A percentile compares a stretch with the other conserved stretches of the same genome.
phyloP scores from a whole-genome alignment of 2,113 vertebrate species.

The Rhea pennata region DNA sequence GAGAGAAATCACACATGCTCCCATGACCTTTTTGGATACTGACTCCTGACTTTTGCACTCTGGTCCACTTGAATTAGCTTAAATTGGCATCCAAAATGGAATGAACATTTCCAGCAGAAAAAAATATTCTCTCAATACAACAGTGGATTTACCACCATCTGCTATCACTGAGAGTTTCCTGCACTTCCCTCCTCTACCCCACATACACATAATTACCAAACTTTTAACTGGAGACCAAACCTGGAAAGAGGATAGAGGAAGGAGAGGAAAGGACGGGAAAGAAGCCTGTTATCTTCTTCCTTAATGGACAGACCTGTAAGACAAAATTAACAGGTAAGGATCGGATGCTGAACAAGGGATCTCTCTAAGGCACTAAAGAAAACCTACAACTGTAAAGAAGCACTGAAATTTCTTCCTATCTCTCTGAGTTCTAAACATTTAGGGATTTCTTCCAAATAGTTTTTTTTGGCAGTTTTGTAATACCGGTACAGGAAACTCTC shows the following conservation, averaged over 20 bases:
- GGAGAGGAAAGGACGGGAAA: background rate
- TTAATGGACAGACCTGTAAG: background rate
- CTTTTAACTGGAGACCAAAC: background rate
- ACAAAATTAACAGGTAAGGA: background rate
- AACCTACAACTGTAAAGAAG: background rate
- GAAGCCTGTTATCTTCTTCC: background rate
- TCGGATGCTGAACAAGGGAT: background rate
- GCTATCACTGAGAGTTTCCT: background rate
- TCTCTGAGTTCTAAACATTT: background rate
- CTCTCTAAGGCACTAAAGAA: background rate
- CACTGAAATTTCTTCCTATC: background rate
- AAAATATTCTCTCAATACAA: background rate
- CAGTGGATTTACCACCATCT: background rate
- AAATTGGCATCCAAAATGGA: background rate
- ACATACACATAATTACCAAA: background rate
- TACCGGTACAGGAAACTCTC: background rate
- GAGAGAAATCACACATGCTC: accelerated
- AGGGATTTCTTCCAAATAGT: background rate
- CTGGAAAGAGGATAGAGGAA: background rate
- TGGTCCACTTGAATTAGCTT: background rate
- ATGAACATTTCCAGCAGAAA: background rate
- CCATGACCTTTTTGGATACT: background rate
- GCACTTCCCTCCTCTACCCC: accelerated
- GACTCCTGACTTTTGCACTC: background rate
- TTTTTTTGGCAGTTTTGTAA: background rate